Evolutionary conservation across 2,888 invertebrate genomes (phyloP).

Genomic region (Cephonodes hylas): DNA sequence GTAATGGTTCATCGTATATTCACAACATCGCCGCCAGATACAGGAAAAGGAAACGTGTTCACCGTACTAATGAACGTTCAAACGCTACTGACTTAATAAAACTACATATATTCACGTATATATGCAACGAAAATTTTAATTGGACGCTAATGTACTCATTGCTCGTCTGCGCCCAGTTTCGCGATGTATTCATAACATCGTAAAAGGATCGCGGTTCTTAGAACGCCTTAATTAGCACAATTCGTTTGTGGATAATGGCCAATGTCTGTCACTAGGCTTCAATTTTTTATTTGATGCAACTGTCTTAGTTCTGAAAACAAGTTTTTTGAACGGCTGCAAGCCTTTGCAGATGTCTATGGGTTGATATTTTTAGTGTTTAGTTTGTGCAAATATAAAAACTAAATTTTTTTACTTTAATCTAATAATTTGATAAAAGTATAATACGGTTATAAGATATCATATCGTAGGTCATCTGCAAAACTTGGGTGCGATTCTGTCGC

Average conservation of each 20-base stretch:
- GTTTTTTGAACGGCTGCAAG: too few species aligned
- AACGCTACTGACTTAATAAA: constrained; percentile 24
- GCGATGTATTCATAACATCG: background rate
- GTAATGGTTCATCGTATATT: constrained; percentile 43
- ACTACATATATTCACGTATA: constrained; percentile 22
- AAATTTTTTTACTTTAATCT: too few species aligned
- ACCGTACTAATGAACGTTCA: constrained; percentile 48
- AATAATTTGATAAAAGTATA: too few species aligned
- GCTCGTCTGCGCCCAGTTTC: background rate
- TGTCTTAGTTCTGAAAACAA: background rate
- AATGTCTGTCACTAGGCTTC: background rate
- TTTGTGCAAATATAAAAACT: too few species aligned
- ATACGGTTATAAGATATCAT: too few species aligned
- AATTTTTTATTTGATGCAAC: background rate
- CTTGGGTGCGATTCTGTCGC: too few species aligned
- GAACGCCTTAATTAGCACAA: background rate
- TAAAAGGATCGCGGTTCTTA: background rate
- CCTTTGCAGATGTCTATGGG: too few species aligned
- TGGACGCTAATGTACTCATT: constrained; percentile 11
- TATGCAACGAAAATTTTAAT: constrained; percentile 30
- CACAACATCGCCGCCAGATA: constrained; percentile 39
- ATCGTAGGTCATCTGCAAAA: too few species aligned
- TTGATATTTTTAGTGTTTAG: too few species aligned
- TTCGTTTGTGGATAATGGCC: background rate
- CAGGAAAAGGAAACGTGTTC: constrained; percentile 57